Evolutionary conservation across 2,888 invertebrate species (phyloP).

Genomic region (Zygogramma bicolorata): DNA sequence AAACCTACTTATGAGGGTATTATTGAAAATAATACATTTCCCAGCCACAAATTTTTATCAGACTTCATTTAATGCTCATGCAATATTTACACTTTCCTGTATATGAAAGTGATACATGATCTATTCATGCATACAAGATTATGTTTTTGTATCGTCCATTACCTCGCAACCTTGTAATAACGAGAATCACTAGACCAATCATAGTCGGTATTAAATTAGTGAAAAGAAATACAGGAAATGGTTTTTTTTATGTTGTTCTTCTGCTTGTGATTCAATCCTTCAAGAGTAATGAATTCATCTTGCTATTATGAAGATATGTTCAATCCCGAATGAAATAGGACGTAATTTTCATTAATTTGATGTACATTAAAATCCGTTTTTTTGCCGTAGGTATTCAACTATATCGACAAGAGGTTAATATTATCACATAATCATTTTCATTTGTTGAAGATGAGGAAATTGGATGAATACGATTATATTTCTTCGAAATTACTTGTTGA

Average conservation of each 20-base stretch:
- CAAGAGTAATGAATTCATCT: neutral
- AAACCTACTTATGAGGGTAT: too few relatives aligned
- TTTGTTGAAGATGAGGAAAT: too few relatives aligned
- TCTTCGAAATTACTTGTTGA: too few relatives aligned
- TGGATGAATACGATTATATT: too few relatives aligned
- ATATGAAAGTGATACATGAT: neutral
- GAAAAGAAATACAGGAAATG: constrained; percentile 2
- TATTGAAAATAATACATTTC: too few relatives aligned
- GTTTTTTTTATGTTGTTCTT: constrained; percentile 3
- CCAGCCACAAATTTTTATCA: too few relatives aligned
- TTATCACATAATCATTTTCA: too few relatives aligned
- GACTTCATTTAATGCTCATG: too few relatives aligned
- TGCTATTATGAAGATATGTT: neutral
- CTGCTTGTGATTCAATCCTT: neutral
- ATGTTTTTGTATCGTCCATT: neutral
- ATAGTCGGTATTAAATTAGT: neutral
- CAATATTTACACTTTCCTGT: neutral
- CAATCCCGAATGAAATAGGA: neutral
- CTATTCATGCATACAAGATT: neutral
- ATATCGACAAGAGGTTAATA: too few relatives aligned
- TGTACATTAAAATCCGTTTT: neutral
- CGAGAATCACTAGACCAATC: constrained; percentile 1
- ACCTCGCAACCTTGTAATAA: neutral
- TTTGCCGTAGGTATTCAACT: too few relatives aligned
- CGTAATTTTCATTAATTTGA: neutral